Evolutionary conservation across 2,113 vertebrate species (phyloP).

Genomic region (Nothocercus nigrocapillus): DNA sequence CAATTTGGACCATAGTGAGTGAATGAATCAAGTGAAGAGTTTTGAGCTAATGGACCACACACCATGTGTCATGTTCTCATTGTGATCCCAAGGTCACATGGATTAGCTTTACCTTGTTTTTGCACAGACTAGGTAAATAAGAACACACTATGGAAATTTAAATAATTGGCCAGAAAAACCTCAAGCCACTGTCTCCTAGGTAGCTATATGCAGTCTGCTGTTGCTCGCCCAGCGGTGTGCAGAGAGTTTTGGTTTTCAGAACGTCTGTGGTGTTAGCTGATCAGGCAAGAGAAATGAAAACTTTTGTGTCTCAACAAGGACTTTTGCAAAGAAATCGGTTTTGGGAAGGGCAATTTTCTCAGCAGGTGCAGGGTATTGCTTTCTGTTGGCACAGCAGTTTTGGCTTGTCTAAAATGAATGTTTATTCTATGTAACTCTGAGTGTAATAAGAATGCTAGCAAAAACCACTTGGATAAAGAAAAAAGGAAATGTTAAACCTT

Average conservation of each 20-base stretch:
- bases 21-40: background rate
- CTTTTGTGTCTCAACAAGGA: background rate
- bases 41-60: fast-evolving
- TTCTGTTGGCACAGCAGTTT: slow-evolving; percentile 9
- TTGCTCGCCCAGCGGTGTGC: background rate
- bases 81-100: background rate
- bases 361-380: slow-evolving; percentile 37
- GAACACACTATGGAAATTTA: background rate
- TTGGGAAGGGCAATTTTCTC: background rate
- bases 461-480: slow-evolving; percentile 28
- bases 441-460: background rate
- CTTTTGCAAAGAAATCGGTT: background rate
- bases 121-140: background rate
- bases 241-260: background rate
- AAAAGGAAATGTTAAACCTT: slow-evolving; percentile 36
- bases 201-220: background rate
- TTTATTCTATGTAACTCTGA: slow-evolving; percentile 5
- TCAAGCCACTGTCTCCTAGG: fast-evolving
- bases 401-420: background rate
- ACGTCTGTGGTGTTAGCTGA: background rate
- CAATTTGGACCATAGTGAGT: background rate
- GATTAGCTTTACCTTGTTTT: background rate
- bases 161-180: background rate
- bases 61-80: background rate
- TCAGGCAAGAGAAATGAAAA: background rate